Evolutionary conservation across 2,797 vertebrate species (phyloP).

Genomic region (Enteromius thamalakanensis): DNA sequence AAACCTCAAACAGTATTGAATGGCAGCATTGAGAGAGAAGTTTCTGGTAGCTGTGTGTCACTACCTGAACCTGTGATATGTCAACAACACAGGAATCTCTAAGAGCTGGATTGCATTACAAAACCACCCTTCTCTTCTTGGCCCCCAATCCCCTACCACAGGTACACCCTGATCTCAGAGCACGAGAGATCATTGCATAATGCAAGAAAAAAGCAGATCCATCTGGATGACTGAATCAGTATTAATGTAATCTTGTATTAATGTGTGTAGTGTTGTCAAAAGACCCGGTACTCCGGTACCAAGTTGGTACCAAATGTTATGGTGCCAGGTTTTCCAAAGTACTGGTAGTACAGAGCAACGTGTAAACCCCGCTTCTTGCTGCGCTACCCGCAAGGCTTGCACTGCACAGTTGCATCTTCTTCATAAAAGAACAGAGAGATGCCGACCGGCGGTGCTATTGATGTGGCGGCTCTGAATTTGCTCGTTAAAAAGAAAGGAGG

Average conservation of each 20-base stretch:
- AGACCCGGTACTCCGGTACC: too few relatives aligned
- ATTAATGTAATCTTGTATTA: constrained; percentile 9
- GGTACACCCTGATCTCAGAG: constrained; percentile 25
- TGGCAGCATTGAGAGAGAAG: constrained; percentile 6
- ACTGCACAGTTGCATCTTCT: too few relatives aligned
- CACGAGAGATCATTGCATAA: constrained; percentile 11
- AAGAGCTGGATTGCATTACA: constrained; percentile 25
- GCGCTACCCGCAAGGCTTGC: too few relatives aligned
- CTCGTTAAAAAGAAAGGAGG: too few relatives aligned
- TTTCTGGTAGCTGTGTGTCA: constrained; percentile 28
- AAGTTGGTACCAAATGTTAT: too few relatives aligned
- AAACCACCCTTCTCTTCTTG: constrained; percentile 19
- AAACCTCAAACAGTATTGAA: constrained; percentile 12
- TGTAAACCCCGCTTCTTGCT: too few relatives aligned
- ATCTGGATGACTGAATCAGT: background rate
- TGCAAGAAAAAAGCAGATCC: background rate
- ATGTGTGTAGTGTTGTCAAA: background rate
- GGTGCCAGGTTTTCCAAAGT: too few relatives aligned
- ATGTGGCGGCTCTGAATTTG: too few relatives aligned
- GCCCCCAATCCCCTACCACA: constrained; percentile 10
- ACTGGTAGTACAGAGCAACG: too few relatives aligned
- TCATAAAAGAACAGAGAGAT: too few relatives aligned
- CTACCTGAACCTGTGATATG: constrained; percentile 20
- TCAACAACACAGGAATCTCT: constrained; percentile 21
- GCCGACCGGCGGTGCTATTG: too few relatives aligned